Percentiles rank a stretch among this genome's conserved stretches.
Evolutionary conservation across 2,888 invertebrate species (phyloP).

Genomic region (Drosophila eohydei): DNA sequence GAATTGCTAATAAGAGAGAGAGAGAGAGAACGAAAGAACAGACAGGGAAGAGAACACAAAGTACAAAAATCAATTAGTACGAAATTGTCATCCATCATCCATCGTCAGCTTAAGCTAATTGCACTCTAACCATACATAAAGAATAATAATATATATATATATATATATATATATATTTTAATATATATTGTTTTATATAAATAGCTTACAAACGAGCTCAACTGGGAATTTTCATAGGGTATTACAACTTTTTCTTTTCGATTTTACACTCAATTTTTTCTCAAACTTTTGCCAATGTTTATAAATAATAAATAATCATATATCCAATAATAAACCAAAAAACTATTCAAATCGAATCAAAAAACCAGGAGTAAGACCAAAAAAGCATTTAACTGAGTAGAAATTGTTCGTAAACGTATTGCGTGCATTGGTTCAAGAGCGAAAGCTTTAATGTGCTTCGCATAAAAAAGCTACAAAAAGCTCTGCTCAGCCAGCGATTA

Average conservation of each 20-base stretch:
- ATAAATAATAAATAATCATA: slow-evolving; percentile 11
- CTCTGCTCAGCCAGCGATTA: slow-evolving; percentile 36
- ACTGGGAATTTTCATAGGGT: slow-evolving; percentile 1
- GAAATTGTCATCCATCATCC: background rate
- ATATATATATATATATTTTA: slow-evolving; percentile 2
- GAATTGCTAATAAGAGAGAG: slow-evolving; percentile 89
- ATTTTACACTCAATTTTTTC: slow-evolving; percentile 17
- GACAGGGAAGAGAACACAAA: slow-evolving; percentile 9
- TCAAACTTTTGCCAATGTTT: slow-evolving; percentile 42
- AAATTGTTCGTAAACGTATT: slow-evolving; percentile 22
- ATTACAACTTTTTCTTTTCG: background rate
- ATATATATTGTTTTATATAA: slow-evolving; percentile 7
- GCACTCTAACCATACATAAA: slow-evolving; percentile 36
- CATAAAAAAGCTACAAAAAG: slow-evolving; percentile 38
- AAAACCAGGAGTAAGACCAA: slow-evolving; percentile 15
- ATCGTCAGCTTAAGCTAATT: slow-evolving; percentile 24
- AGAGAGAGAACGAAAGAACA: slow-evolving; percentile 28
- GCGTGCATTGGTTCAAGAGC: slow-evolving; percentile 30
- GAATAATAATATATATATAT: slow-evolving; percentile 15
- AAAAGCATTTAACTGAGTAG: slow-evolving; percentile 20
- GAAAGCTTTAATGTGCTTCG: slow-evolving; percentile 43
- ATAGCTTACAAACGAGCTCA: slow-evolving; percentile 50
- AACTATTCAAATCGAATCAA: slow-evolving; percentile 22
- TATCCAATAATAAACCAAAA: slow-evolving; percentile 32
- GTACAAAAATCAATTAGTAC: slow-evolving; percentile 27